Conservation (phyloP, 2,888 invertebrate genomes). For the Drosophila formosana region DNA sequence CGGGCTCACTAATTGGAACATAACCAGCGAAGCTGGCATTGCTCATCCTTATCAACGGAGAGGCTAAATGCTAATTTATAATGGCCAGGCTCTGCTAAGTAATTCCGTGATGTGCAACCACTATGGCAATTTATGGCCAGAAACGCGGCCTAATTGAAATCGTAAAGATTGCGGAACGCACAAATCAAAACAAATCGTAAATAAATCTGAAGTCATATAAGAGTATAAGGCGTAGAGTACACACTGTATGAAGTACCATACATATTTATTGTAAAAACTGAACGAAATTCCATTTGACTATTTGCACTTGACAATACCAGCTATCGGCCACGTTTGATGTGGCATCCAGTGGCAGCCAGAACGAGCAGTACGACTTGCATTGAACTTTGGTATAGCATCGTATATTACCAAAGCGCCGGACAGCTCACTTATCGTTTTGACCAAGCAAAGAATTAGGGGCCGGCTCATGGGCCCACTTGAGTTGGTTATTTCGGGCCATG, state of each 20-base stretch:
- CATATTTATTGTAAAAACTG: constrained; percentile 16
- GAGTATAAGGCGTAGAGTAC: background rate
- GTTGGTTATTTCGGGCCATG: constrained; percentile 26
- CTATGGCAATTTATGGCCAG: constrained; percentile 52
- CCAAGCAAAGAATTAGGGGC: constrained; percentile 22
- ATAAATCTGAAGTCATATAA: constrained; percentile 54
- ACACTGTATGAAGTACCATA: background rate
- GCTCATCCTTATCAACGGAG: constrained; percentile 33
- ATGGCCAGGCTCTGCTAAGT: constrained; percentile 13
- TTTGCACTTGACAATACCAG: constrained; percentile 55
- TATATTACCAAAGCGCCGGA: constrained; percentile 56
- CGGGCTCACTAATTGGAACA: constrained; percentile 1
- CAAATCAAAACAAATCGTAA: constrained; percentile 76
- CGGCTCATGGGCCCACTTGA: constrained; percentile 45
- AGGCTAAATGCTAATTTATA: constrained; percentile 48
- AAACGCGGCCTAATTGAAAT: constrained; percentile 48
- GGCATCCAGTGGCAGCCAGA: constrained; percentile 41
- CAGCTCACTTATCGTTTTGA: constrained; percentile 60
- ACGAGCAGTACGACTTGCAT: constrained; percentile 15
- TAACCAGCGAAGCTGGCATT: constrained; percentile 2
- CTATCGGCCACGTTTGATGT: constrained; percentile 62
- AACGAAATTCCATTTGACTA: constrained; percentile 52
- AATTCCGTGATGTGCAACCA: constrained; percentile 31
- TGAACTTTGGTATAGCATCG: constrained; percentile 69
- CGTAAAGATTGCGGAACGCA: constrained; percentile 61